These are phyloP conservation scores for Pseudomyrmex gracilis DNA, from an alignment of 1,140 invertebrate species.

Conservation along the genomic window DNA sequence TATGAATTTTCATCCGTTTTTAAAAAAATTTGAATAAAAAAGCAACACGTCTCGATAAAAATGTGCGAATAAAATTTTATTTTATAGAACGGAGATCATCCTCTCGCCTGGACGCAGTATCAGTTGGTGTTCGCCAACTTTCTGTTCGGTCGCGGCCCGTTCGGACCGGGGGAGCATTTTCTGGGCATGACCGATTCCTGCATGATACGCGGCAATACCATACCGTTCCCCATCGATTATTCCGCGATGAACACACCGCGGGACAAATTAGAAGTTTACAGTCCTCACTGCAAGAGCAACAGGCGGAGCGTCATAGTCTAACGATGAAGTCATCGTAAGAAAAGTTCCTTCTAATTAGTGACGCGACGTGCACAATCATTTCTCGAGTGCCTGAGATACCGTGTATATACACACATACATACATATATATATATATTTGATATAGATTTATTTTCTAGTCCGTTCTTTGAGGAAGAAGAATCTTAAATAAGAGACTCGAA, in stretches of 20 bases:
- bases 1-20: neutral
- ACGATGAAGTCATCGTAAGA: conserved; percentile 4
- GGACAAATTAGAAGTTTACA: conserved; percentile 89
- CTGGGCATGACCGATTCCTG: conserved; percentile 84
- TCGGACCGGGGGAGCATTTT: conserved; percentile 90
- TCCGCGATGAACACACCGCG: conserved; percentile 90
- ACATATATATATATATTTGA: neutral
- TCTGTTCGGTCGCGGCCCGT: conserved; percentile 89
- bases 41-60: neutral
- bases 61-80: conserved; percentile 26
- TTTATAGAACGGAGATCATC: conserved; percentile 89
- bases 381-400: conserved; percentile 39
- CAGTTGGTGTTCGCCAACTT: conserved; percentile 90
- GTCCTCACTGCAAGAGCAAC: conserved; percentile 89
- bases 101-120: conserved; percentile 88
- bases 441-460: conserved; percentile 23
- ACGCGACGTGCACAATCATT: conserved; percentile 45
- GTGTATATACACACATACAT: neutral
- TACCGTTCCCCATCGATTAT: conserved; percentile 90
- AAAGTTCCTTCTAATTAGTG: conserved; percentile 46
- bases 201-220: conserved; percentile 63
- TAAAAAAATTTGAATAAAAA: neutral
- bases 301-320: conserved; percentile 90
- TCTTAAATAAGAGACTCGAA: too few species aligned
- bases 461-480: neutral